Conservation (phyloP, 2,113 vertebrate genomes). For the Rhadina sibilatrix region DNA sequence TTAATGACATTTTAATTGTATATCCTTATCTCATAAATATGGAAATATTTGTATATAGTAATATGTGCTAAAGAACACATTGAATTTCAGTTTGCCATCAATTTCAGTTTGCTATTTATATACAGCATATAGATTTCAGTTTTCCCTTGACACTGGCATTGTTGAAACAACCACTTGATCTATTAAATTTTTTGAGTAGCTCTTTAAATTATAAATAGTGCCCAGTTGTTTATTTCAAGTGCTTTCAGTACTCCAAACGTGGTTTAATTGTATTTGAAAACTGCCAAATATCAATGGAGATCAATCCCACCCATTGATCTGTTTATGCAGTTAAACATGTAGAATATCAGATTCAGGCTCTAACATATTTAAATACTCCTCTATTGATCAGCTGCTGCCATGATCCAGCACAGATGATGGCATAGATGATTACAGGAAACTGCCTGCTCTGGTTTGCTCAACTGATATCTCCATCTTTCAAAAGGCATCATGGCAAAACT, state of each 20-base stretch:
- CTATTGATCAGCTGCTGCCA: constrained; percentile 83
- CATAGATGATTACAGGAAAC: constrained; percentile 79
- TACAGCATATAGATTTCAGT: constrained; percentile 39
- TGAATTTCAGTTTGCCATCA: constrained; percentile 54
- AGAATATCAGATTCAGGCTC: constrained; percentile 83
- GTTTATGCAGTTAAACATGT: constrained; percentile 79
- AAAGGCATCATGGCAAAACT: constrained; percentile 5
- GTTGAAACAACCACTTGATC: constrained; percentile 63
- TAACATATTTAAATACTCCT: constrained; percentile 86
- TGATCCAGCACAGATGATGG: constrained; percentile 82
- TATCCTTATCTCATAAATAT: constrained; percentile 17
- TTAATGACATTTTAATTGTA: constrained; percentile 55
- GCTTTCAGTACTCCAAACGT: constrained; percentile 69
- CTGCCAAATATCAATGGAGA: constrained; percentile 80
- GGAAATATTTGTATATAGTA: constrained; percentile 30
- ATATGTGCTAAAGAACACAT: constrained; percentile 44
- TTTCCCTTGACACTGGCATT: constrained; percentile 48
- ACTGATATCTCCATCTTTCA: constrained; percentile 33
- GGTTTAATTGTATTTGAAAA: constrained; percentile 88
- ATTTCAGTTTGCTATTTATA: constrained; percentile 64
- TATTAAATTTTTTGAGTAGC: constrained; percentile 70
- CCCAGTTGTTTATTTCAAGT: constrained; percentile 70
- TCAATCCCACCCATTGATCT: constrained; percentile 82
- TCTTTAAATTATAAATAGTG: constrained; percentile 70
- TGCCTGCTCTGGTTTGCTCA: constrained; percentile 61